These are phyloP conservation scores for Scotopteryx bipunctaria DNA, from an alignment of 2,888 invertebrate species.

Conservation along the genomic window DNA sequence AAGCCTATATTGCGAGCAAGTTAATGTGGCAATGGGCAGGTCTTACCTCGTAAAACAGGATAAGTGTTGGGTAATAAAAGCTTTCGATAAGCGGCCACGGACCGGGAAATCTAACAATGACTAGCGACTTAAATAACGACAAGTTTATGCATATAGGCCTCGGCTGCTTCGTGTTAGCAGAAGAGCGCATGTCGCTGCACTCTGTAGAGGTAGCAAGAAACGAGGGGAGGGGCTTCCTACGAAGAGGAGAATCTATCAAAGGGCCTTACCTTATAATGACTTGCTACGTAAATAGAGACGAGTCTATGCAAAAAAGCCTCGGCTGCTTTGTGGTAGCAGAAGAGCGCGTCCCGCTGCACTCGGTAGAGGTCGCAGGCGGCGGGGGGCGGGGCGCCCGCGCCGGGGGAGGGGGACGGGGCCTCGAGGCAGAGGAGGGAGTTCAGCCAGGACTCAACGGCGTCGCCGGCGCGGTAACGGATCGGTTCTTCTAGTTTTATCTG, in stretches of 20 bases:
- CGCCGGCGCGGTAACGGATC: conserved; percentile 95
- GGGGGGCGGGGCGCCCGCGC: conserved; percentile 95
- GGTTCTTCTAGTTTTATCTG: conserved; percentile 95
- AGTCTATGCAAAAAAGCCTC: conserved; percentile 96
- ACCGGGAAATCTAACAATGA: too few relatives aligned
- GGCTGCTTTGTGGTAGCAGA: conserved; percentile 97
- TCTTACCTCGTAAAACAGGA: too few relatives aligned
- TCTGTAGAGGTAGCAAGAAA: too few relatives aligned
- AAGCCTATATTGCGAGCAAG: too few relatives aligned
- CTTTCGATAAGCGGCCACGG: too few relatives aligned
- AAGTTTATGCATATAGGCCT: too few relatives aligned
- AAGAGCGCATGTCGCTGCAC: too few relatives aligned
- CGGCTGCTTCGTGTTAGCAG: too few relatives aligned
- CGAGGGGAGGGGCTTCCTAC: too few relatives aligned
- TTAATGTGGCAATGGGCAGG: too few relatives aligned
- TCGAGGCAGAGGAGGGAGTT: conserved; percentile 95
- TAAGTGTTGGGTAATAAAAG: too few relatives aligned
- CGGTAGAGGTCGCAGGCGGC: conserved; percentile 94
- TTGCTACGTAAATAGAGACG: conserved; percentile 97
- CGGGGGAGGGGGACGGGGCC: conserved; percentile 86
- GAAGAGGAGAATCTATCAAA: neutral
- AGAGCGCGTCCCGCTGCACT: conserved; percentile 94
- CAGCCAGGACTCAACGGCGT: conserved; percentile 96
- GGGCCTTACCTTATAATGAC: conserved; percentile 94
- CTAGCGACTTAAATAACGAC: too few relatives aligned